Conservation (phyloP, 2,888 invertebrate genomes). For the Epirrhoe alternata region DNA sequence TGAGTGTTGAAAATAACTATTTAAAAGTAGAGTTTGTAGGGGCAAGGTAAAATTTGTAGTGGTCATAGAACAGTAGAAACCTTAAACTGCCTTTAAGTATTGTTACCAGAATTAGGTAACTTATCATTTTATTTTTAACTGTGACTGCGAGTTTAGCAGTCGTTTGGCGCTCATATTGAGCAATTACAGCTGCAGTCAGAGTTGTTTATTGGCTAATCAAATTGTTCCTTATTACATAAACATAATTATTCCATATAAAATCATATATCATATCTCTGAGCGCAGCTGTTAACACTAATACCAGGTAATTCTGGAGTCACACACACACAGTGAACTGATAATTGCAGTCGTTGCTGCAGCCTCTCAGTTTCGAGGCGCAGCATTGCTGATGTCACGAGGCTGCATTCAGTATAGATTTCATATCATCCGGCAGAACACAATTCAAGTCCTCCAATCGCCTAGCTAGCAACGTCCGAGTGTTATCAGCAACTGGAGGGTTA, state of each 20-base stretch:
- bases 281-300: not conserved
- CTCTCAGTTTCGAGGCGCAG: conserved; percentile 77
- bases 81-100: too few species aligned
- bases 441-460: conserved; percentile 92
- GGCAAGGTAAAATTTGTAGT: not conserved
- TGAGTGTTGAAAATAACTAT: too few species aligned
- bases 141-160: not conserved
- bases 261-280: not conserved
- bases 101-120: too few species aligned
- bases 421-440: conserved; percentile 93
- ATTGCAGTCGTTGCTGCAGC: conserved; percentile 77
- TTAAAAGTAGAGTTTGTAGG: not conserved
- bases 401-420: conserved; percentile 91
- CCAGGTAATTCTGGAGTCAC: conserved; percentile 35
- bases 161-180: too few species aligned
- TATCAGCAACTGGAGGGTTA: conserved; percentile 82
- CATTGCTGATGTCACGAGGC: conserved; percentile 82
- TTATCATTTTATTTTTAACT: too few species aligned
- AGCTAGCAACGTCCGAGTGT: conserved; percentile 87
- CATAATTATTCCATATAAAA: too few species aligned
- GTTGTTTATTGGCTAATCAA: too few species aligned
- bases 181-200: too few species aligned
- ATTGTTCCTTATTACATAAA: too few species aligned
- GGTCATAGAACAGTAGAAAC: too few species aligned
- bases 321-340: conserved; percentile 67